A percentile compares a stretch with the other conserved stretches of the same genome.
Conservation (phyloP, 2,888 invertebrate species). For the Eugnorisma glareosa region DNA sequence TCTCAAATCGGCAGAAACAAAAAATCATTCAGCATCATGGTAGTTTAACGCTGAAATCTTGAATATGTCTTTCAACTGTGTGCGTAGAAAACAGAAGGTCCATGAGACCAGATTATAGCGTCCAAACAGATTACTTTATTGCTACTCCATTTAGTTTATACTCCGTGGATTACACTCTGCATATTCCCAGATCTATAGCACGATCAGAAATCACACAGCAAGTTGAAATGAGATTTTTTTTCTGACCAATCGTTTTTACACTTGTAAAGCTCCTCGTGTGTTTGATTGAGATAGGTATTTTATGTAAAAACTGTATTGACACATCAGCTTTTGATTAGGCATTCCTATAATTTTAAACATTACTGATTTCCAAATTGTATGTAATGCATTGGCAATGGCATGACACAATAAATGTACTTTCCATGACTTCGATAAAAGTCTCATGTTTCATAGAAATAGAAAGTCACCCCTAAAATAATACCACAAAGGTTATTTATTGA, state of each 20-base stretch:
- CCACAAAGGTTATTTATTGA: constrained; percentile 1
- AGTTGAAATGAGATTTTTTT: constrained; percentile 33
- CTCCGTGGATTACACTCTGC: constrained; percentile 20
- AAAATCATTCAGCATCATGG: not conserved
- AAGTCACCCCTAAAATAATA: constrained; percentile 18
- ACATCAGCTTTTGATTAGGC: not conserved
- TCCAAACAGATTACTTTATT: too few relatives aligned
- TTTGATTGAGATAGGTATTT: constrained; percentile 7
- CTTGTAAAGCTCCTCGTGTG: constrained; percentile 9
- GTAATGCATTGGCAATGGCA: not conserved
- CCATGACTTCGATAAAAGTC: not conserved
- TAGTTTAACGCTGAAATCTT: not conserved
- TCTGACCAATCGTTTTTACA: constrained; percentile 22
- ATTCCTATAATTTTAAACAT: not conserved
- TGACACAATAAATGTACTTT: not conserved
- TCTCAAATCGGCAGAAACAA: too few relatives aligned
- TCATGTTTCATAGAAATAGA: not conserved
- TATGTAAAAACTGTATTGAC: not conserved
- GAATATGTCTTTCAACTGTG: not conserved
- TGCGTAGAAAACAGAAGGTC: not conserved
- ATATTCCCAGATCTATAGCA: constrained; percentile 33
- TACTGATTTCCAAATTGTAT: not conserved
- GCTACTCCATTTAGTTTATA: constrained; percentile 14
- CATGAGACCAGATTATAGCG: not conserved
- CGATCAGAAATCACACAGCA: constrained; percentile 43